Conservation (phyloP, 2,797 vertebrate species). For the Tachyglossus aculeatus region DNA sequence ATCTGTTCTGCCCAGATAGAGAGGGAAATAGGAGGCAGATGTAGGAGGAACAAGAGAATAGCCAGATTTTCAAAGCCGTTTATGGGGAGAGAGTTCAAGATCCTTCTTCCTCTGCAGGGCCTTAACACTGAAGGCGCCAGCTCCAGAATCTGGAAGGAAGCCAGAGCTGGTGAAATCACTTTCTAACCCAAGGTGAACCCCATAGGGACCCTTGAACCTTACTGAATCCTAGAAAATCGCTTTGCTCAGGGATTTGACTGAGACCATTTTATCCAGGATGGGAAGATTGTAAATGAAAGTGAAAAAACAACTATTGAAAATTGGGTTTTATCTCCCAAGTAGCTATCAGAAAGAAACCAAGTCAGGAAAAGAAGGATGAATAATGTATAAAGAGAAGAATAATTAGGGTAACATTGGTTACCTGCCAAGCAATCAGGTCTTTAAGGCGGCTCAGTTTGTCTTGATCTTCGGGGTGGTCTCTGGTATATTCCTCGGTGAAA, state of each 20-base stretch:
- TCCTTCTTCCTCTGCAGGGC: background rate
- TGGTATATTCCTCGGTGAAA: conserved; percentile 90
- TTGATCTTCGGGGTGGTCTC: conserved; percentile 85
- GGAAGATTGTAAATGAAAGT: no score
- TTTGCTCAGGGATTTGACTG: no score
- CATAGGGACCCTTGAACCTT: no score
- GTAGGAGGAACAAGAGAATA: background rate
- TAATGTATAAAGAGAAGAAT: background rate
- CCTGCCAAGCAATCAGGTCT: conserved; percentile 99
- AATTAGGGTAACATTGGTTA: conserved; percentile 55
- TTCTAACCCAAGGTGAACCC: no score
- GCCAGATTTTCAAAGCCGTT: background rate
- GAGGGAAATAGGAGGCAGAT: background rate
- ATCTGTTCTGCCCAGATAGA: background rate
- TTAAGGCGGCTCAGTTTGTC: conserved; percentile 91
- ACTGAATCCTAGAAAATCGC: no score
- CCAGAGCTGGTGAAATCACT: no score
- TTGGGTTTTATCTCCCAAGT: no score
- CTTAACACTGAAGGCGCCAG: no score
- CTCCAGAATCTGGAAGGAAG: no score
- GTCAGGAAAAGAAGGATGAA: background rate
- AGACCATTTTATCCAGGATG: no score
- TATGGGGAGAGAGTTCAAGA: background rate
- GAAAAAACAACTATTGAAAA: no score
- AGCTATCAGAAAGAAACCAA: no score